Base-by-base conservation (phyloP, 2,888 invertebrate genomes). In the Ormia ochracea region DNA sequence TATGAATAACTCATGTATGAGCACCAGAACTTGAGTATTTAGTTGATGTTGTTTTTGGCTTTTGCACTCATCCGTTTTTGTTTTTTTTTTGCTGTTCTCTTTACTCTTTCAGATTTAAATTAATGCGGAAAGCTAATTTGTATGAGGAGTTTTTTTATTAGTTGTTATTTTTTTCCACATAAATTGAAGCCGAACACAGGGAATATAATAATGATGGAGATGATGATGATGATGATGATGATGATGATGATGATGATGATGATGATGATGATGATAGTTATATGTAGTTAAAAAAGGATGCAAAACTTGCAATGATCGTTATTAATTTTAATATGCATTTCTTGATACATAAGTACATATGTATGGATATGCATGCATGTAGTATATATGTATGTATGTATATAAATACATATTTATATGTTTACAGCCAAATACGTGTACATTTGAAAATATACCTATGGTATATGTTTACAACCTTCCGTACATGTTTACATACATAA, bases 61-160 rank as follows among this genome's bases (percentile, higher is more conserved):
- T 17, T 38, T 59, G 36, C 19, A 9, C 14, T 9, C 10, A 9
- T 38, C 28, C 41, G 17, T 59, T 59, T 38, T n/a, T 38, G 17
- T 38, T 50, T 70, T 52, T n/a, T 36, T 12, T 48, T 58, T 19
- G 38, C 9, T 61, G 31, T 41, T 61, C 12, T 33, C 54, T 38
- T 66, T 59, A 26, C 41, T 10, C 54, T 73, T 43, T 19, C 19
- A 19, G 19, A 50, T 38, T 38, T 73, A 23, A 21, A 59, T 38
- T 50, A 36, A 36, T 38, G 73, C 50, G 56, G 63, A 50, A 33
- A 43, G 69, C 74, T 78, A 69, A 78, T 79, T 78, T 74, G 69
- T 58, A 58, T 65, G 65, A 56, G 36, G 56, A 73, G 36, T 26
- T 63, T 45, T 7, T 33, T 66, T 63, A 28, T 28, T 17, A 10